A percentile compares a stretch with the other conserved stretches of the same genome.
Conservation (phyloP, 1,140 invertebrate genomes). For the Macrocentrus cingulum region DNA sequence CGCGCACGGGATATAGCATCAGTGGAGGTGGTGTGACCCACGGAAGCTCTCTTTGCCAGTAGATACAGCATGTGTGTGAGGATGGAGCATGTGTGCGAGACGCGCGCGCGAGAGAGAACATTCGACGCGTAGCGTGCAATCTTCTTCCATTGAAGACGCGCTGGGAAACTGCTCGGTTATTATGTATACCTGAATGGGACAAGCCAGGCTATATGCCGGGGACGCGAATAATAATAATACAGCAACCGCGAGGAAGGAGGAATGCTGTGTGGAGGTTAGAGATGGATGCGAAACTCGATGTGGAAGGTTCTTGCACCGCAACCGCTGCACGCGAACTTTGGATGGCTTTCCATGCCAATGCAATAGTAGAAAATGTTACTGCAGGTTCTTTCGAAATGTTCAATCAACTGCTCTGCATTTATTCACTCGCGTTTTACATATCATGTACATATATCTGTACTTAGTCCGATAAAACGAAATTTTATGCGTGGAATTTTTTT, state of each 20-base stretch:
- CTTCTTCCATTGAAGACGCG: slow-evolving; percentile 57
- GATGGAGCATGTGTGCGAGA: neutral
- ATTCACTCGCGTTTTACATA: no score
- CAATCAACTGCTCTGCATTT: no score
- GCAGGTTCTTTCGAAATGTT: no score
- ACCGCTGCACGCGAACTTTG: slow-evolving; percentile 41
- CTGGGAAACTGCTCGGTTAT: slow-evolving; percentile 59
- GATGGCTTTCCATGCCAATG: slow-evolving; percentile 8
- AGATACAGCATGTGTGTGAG: neutral
- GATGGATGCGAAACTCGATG: slow-evolving; percentile 39
- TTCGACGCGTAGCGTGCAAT: slow-evolving; percentile 52
- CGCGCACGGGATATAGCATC: neutral
- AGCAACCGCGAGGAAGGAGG: slow-evolving; percentile 16
- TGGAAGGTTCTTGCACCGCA: slow-evolving; percentile 39
- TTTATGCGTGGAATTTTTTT: no score
- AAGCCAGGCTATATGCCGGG: slow-evolving; percentile 30
- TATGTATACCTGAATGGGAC: slow-evolving; percentile 52
- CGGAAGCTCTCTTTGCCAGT: slow-evolving; percentile 21
- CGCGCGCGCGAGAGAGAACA: neutral
- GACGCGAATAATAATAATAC: slow-evolving; percentile 18
- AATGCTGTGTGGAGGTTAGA: slow-evolving; percentile 26
- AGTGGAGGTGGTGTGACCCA: slow-evolving; percentile 14
- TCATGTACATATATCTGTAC: no score
- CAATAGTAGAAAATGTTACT: no score
- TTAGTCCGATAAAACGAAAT: no score